Conservation (phyloP, 92 coral and sea anemone genomes). For the Galaxea fascicularis region DNA sequence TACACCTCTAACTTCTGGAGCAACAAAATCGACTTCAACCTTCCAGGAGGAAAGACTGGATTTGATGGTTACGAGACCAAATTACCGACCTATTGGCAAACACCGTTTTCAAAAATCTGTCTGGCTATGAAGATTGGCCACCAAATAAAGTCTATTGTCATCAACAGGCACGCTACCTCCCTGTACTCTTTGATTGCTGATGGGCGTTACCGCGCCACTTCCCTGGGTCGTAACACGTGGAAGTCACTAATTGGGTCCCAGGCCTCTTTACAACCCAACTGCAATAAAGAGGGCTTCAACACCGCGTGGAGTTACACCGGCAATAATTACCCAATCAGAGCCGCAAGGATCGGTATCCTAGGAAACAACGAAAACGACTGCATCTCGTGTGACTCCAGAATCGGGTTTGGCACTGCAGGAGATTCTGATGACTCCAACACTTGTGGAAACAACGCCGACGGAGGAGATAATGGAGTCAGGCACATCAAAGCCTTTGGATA, state of each 20-base stretch:
- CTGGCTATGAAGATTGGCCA: not conserved
- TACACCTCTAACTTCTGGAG: slow-evolving; percentile 19
- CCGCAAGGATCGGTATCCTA: slow-evolving; percentile 26
- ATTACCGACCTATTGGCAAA: no score
- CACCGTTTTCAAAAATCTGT: no score
- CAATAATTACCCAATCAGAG: no score
- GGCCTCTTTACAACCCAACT: slow-evolving; percentile 27
- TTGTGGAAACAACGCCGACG: slow-evolving; percentile 9
- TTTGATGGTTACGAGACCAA: slow-evolving; percentile 2
- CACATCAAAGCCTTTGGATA: slow-evolving; percentile 27
- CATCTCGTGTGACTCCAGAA: no score
- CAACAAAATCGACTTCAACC: slow-evolving; percentile 1
- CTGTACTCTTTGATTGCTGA: slow-evolving; percentile 32
- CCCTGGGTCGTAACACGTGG: slow-evolving; percentile 31
- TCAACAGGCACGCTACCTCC: slow-evolving; percentile 14
- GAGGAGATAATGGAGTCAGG: slow-evolving; percentile 8
- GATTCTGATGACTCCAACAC: not conserved
- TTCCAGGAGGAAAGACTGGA: not conserved
- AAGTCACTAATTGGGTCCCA: slow-evolving; percentile 16
- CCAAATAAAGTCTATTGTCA: slow-evolving; percentile 5
- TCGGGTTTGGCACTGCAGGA: slow-evolving; percentile 56
- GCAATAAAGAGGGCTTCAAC: slow-evolving; percentile 36
- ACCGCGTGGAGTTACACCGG: not conserved
- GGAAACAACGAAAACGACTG: slow-evolving; percentile 39
- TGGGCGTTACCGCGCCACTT: not conserved